Evolutionary conservation across 2,113 vertebrate genomes (phyloP), one percentile per base, ranked within the genome.

Genomic region (Gadus macrocephalus): DNA sequence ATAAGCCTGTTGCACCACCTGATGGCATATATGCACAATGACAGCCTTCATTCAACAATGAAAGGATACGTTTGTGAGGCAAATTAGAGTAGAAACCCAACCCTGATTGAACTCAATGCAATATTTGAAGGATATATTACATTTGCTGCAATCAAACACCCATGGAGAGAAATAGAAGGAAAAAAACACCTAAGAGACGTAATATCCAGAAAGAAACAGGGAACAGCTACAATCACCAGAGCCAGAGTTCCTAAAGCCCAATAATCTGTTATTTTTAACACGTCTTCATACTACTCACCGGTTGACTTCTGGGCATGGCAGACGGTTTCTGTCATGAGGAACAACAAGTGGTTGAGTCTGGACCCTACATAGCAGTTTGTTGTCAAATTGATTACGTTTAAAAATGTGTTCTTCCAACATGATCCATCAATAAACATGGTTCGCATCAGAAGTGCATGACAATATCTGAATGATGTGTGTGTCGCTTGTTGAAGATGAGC

Each of bases 1-100:
- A 74, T 70, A 62, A 68, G 77, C 76, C 70, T 69, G 83, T 68
- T 87, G 86, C 87, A 78, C 85, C 86, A 82, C 84, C 89, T 80
- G 66, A 85, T 84, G 87, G 86, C 62, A 61, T 73, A 6, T 15
- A 69, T 67, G 55, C 64, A 77, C 53, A 67, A 86, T 78, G 67
- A 75, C 83, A 90, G 19, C 20, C n/a, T 31, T 15, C 14, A 17
- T 15, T 64, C 3, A 35, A 35, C 31, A 35, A 35, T 35, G 31
- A 35, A 35, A 35, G 31, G 31, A 35, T 6, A 5, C 2, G 42
- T 2, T 14, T 49, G 42, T 49, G 42, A 49, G 42, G 8, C 55
- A 58, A 58, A 16, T n/a, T 58, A n/a, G 14, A 17, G 5, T 58
- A 58, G 17, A 17, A 49, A 1, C 53, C 3, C 53, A 55, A 8